Base-by-base conservation (phyloP, 2,113 vertebrate species). In the Grantiella picta region DNA sequence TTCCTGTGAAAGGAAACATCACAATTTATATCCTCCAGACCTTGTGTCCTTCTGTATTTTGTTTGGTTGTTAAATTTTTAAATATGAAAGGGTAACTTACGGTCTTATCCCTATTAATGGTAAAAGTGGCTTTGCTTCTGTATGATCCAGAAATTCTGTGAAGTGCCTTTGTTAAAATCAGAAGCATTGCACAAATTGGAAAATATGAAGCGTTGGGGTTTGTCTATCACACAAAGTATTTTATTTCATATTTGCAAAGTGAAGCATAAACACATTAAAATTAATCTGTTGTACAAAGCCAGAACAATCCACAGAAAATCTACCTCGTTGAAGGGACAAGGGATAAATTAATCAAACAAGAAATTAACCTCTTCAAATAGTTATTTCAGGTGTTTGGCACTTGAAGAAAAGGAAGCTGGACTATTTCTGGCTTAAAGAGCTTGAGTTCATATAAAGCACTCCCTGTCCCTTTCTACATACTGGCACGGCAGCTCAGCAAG, bases 1-100 rank as follows among this genome's bases (percentile, higher is more conserved):
- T 94, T 91, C 72, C 78, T 86, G 7, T 36, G 36, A 95, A 94
- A 96, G n/a, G 54, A 73, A 96, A 75, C 8, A 56, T 57, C 76
- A 77, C 7, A 9, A 64, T 93, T 96, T 91, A 75, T 68, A 44
- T 90, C 65, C 56, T 95, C 27, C 69, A 95, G 82, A 89, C 35
- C 42, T 57, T 73, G 7, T 73, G 53, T 45, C 21, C 52, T 77
- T 86, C 56, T 89, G 14, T 6, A 38, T 94, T 78, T 92, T 94
- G 2, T 33, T 95, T 86, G 16, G 15, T 56, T 79, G 81, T 94
- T 95, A 86, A 77, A 68, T 89, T 96, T 90, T 93, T 54, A 19
- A 86, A 81, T 49, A 76, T 42, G 31, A 45, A 78, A 57, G 14
- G 27, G 12, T 52, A 82, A 86, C 31, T 80, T 90, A 84, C 1